phyloP scores from a whole-genome alignment of 2,888 invertebrate genomes.

The Sepiola atlantica region DNA sequence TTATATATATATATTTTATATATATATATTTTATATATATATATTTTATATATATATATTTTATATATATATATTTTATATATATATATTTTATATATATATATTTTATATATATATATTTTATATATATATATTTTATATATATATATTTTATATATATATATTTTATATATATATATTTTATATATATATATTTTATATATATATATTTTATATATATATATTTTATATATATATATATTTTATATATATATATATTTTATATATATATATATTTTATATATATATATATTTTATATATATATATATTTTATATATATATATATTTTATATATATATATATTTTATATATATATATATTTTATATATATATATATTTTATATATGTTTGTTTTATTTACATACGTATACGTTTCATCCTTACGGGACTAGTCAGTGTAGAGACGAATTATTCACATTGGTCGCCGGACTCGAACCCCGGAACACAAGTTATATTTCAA shows the following conservation, averaged over 20 bases:
- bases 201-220: slow-evolving; percentile 16
- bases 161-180: slow-evolving; percentile 1
- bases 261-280: slow-evolving; percentile 16
- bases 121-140: neutral
- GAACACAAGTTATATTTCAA: too few species aligned
- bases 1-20: neutral
- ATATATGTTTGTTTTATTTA: too few species aligned
- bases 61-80: neutral
- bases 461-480: too few species aligned
- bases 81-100: slow-evolving; percentile 1
- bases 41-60: neutral
- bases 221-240: neutral
- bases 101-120: neutral
- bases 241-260: neutral
- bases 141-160: slow-evolving; percentile 1
- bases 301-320: neutral
- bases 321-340: neutral
- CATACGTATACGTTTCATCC: too few species aligned
- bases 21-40: neutral
- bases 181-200: neutral
- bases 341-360: slow-evolving; percentile 16
- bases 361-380: slow-evolving; percentile 1
- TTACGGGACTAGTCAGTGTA: too few species aligned
- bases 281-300: slow-evolving; percentile 16
- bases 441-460: too few species aligned